Base-by-base conservation (phyloP, 1,140 invertebrate species). In the Papilio polyxenes region DNA sequence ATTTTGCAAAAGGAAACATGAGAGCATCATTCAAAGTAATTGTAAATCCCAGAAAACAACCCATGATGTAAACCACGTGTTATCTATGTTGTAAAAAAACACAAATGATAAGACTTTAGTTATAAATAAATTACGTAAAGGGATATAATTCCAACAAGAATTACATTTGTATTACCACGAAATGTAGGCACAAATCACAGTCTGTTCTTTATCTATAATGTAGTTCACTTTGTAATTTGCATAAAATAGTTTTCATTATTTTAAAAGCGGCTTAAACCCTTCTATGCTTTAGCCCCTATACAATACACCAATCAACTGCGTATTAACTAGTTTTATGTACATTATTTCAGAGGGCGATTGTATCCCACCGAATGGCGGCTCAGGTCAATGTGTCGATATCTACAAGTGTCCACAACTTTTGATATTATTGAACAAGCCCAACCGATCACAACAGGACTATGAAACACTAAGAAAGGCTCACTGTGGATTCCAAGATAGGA, bases 341-440 rank as follows among this genome's bases (percentile, higher is more conserved):
- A 13, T 69, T 0, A 69, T 87, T 88, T 3, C 82, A 88, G 87
- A 90, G 78, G 81, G 76, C 31, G 15, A 59, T 44, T 88, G 87
- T 81, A 82, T 7, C 4, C 83, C 87, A 7, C 83, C 87, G 0
- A 82, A 69, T 15, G 84, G 82, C 8, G 81, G 9, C 3, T 59
- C 6, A 3, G 87, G 90, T 1, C 40, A 83, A 20, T 90, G 90
- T 81, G 80, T 90, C 4, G 69, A 83, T 4, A 82, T 91, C 20
- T 75, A 83, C 65, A 80, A 87, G 5, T 92, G 89, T 53, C 44
- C 74, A 20, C 8, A 40, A 2, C 65, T 92, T 11, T 13, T 89
- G 20, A 62, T 44, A 1, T 17, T 91, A 2, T 1, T 88, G 3
- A 77, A 83, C 56, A 89, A 89, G 2, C 44, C 75, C 5, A 79